These are phyloP conservation scores for Forbesichthys agassizii DNA, from an alignment of 2,113 vertebrate genomes.

Conservation along the genomic window DNA sequence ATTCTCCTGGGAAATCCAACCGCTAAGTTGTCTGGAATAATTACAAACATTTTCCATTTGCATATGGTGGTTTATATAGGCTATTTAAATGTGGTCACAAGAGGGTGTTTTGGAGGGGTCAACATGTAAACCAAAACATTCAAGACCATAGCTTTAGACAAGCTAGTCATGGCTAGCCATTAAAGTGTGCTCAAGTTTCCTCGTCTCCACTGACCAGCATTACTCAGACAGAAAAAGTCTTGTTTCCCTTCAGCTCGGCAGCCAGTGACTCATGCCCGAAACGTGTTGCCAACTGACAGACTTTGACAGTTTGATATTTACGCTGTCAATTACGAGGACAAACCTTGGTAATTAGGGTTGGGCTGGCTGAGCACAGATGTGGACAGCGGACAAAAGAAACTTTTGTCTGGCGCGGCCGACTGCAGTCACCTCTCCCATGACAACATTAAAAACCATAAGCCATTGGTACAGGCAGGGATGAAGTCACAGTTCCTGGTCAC, in stretches of 20 bases:
- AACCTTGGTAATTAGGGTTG: slow-evolving; percentile 68
- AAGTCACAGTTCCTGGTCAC: not conserved
- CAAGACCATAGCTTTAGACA: not conserved
- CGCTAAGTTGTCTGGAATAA: too few relatives aligned
- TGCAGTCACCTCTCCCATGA: slow-evolving; percentile 58
- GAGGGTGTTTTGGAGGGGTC: too few relatives aligned
- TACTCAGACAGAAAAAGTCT: slow-evolving; percentile 34
- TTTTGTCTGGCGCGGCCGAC: slow-evolving; percentile 69
- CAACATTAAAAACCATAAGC: slow-evolving; percentile 41
- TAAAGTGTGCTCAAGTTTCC: slow-evolving; percentile 28
- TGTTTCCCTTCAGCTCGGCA: slow-evolving; percentile 59
- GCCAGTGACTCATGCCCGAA: slow-evolving; percentile 64
- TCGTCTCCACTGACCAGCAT: slow-evolving; percentile 6
- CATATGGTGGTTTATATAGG: too few relatives aligned
- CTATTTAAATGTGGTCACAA: too few relatives aligned
- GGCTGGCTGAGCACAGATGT: slow-evolving; percentile 71
- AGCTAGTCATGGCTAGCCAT: not conserved
- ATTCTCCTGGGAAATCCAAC: too few relatives aligned
- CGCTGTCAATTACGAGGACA: slow-evolving; percentile 68
- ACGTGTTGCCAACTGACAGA: slow-evolving; percentile 62
- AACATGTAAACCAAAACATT: too few relatives aligned
- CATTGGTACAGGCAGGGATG: slow-evolving; percentile 25
- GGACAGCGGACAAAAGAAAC: slow-evolving; percentile 63
- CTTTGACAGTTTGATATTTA: slow-evolving; percentile 77
- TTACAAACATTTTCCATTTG: too few relatives aligned